Conservation (phyloP, 2,113 vertebrate species). For the Bufo gargarizans region DNA sequence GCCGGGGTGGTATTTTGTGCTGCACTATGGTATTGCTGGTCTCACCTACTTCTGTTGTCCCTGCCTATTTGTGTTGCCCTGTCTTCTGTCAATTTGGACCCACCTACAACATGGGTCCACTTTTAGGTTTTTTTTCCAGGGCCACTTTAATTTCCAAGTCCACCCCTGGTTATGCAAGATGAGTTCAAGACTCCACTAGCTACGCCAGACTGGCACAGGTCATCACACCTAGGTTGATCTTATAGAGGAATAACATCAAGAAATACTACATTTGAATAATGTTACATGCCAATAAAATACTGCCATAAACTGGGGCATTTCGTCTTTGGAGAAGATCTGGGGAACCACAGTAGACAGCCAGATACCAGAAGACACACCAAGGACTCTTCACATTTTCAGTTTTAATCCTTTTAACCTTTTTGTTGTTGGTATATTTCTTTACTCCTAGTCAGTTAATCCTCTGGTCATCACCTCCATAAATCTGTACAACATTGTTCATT, state of each 20-base stretch:
- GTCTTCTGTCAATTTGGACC: too few species aligned
- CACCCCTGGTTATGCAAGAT: too few species aligned
- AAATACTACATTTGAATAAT: not conserved
- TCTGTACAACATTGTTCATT: not conserved
- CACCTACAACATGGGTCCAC: too few species aligned
- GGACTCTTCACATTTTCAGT: not conserved
- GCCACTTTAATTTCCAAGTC: too few species aligned
- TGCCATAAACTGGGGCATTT: not conserved
- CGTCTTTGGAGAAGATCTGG: not conserved
- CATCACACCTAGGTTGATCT: too few species aligned
- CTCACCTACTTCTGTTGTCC: too few species aligned
- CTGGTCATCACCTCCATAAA: not conserved
- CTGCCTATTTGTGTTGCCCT: too few species aligned
- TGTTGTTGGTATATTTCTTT: not conserved
- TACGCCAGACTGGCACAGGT: too few species aligned
- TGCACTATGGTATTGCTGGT: too few species aligned
- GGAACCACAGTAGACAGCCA: not conserved
- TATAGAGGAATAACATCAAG: not conserved
- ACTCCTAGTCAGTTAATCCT: not conserved
- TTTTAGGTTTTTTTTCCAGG: too few species aligned
- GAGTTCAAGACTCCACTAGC: too few species aligned
- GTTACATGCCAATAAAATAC: not conserved
- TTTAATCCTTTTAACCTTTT: slow-evolving; percentile 20
- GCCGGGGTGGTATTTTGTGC: too few species aligned
- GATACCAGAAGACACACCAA: not conserved